Evolutionary conservation across 2,888 invertebrate genomes (phyloP).

Genomic region (Alloplasta piceator): DNA sequence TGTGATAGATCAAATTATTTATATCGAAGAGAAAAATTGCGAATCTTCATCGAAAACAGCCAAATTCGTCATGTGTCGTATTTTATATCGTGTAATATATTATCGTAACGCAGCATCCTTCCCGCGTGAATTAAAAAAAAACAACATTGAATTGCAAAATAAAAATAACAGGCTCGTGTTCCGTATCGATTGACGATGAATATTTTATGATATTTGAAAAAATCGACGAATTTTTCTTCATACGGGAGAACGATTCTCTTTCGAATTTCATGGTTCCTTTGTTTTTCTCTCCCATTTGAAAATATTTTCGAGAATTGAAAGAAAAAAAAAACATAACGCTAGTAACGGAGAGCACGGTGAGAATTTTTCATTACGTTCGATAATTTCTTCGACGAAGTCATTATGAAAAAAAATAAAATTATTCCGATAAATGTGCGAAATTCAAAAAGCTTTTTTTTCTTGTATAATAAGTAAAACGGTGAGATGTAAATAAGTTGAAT

Average conservation of each 20-base stretch:
- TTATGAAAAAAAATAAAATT: not conserved
- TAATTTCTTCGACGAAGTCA: slow-evolving; percentile 42
- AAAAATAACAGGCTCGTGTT: slow-evolving; percentile 39
- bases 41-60: too few species aligned
- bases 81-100: slow-evolving; percentile 21
- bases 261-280: slow-evolving; percentile 9
- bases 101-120: slow-evolving; percentile 28
- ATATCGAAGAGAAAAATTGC: too few species aligned
- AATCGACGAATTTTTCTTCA: slow-evolving; percentile 17
- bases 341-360: slow-evolving; percentile 41
- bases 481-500: slow-evolving; percentile 72
- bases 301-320: slow-evolving; percentile 9
- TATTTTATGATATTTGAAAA: not conserved
- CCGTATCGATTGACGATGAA: slow-evolving; percentile 48
- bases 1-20: too few species aligned
- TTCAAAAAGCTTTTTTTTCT: slow-evolving; percentile 18
- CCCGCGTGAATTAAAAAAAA: slow-evolving; percentile 2
- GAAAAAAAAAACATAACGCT: not conserved
- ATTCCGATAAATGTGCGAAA: not conserved
- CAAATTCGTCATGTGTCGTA: slow-evolving; percentile 24
- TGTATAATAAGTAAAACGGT: slow-evolving; percentile 32
- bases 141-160: too few species aligned
- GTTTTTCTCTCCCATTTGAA: slow-evolving; percentile 1
- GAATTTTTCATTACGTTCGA: slow-evolving; percentile 49
- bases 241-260: slow-evolving; percentile 22